phyloP scores from a whole-genome alignment of 1,140 invertebrate genomes.

The Zaprionus tsacasi region DNA sequence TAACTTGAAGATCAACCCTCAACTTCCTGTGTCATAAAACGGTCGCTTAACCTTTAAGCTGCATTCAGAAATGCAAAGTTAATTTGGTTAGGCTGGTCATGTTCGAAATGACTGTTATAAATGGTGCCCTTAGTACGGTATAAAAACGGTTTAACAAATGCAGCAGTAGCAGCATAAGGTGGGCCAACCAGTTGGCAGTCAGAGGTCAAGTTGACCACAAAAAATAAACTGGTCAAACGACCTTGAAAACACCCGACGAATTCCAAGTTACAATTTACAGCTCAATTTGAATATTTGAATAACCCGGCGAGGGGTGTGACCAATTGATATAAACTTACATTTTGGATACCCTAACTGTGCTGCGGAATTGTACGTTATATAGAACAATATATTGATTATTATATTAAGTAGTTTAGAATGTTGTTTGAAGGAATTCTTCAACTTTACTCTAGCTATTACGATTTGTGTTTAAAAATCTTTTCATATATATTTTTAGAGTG shows the following conservation, averaged over 20 bases:
- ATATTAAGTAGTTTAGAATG: too few relatives aligned
- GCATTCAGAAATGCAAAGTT: conserved; percentile 18
- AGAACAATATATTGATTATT: background rate
- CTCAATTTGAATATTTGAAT: conserved; percentile 77
- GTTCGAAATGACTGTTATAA: conserved; percentile 3
- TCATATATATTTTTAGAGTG: background rate
- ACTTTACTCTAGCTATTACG: too few relatives aligned
- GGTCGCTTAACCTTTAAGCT: conserved; percentile 8
- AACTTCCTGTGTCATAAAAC: conserved; percentile 41
- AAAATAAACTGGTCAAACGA: conserved; percentile 41
- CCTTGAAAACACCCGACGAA: conserved; percentile 72
- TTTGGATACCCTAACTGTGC: conserved; percentile 10
- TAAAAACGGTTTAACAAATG: conserved; percentile 61
- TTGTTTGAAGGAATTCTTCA: too few relatives aligned
- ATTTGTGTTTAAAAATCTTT: too few relatives aligned
- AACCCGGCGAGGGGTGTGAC: conserved; percentile 38
- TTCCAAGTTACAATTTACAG: conserved; percentile 70
- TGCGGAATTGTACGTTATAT: background rate
- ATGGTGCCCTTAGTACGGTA: conserved; percentile 20
- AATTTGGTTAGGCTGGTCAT: background rate
- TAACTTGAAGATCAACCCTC: conserved; percentile 16
- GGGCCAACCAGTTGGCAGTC: conserved; percentile 27
- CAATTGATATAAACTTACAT: conserved; percentile 23
- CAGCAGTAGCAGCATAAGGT: conserved; percentile 38
- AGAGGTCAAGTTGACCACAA: conserved; percentile 51